Base-by-base conservation (phyloP, 2,888 invertebrate genomes). In the Lysandra bellargus region DNA sequence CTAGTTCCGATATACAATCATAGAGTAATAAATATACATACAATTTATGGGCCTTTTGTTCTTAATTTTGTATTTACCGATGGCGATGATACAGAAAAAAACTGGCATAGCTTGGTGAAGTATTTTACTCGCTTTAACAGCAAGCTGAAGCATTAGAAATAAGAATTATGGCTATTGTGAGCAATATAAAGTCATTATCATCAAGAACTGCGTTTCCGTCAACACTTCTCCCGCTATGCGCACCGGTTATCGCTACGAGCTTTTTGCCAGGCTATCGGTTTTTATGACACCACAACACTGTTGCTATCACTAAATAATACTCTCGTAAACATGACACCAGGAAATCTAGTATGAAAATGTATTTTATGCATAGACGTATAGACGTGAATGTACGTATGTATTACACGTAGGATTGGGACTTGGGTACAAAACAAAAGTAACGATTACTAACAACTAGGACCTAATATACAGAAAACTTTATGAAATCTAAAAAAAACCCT, bases 251-350 rank as follows among this genome's bases (percentile, higher is more conserved):
- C 85, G 86, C 86, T 86, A 84, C 84, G 87, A 85, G 82, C 88
- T 89, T 90, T 85, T 86, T 85, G 85, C 86, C 87, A 86, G 85
- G 84, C 85, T 88, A 85, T 87, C 84, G 85, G 87, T 87, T 88
- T 88, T 88, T 86, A 78, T 85, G 81, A 80, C 81, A 80, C 79
- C 80, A 72, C n/a, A 78, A 77, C 79, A 78, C 30, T 49, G 33
- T 69, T 78, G 49, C 53, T 53, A 53, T 57, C 30, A 57, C 57
- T 57, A 57, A 76, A 76, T 33, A 76, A 57, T 33, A 44, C 53
- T 75, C 75, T 53, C 53, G 30, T 75, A 75, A 76, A 53, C 76
- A 76, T 76, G 53, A 76, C 49, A 33, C 30, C 75, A 75, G 49
- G 49, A 75, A 75, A 44, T 75, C 57, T 57, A 37, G 49, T 12